Evolutionary conservation across 2,888 invertebrate genomes (phyloP), one percentile per base, ranked within the genome.

Genomic region (Halictus quadricinctus): DNA sequence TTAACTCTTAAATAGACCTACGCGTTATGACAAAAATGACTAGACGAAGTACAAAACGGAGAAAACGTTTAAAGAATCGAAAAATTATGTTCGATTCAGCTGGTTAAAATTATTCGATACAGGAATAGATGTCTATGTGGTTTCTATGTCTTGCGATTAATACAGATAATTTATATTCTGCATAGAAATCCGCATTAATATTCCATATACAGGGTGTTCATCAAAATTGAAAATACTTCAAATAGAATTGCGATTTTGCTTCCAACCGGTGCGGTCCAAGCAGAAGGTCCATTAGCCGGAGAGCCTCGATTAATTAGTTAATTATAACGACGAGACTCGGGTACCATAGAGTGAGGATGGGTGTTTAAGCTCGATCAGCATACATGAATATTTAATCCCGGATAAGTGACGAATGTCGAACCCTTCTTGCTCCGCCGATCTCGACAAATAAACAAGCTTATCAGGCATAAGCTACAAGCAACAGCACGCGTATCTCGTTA

Each of bases 401-500:
- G 75, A 79, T 84, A 73, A 79, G 72, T 36, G 69, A 73, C 66
- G 43, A 43, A 36, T 66, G 48, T 64, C 60, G 64, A 78, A 70
- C 78, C 76, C 66, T 76, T 69, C 78, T 54, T 46, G 43, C 69
- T 66, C 78, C 73, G 43, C 74, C 75, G 54, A 8, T 54, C 78
- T 60, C 76, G 80, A 79, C 86, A 83, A 87, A 87, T 83, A 87
- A 87, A 83, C 86, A 86, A 77, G 86, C 80, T 87, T 87, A 87
- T 87, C 86, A n/a, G 73, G 29, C n/a, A 58, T 46, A 80, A 75
- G 81, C 64, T 83, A 86, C 86, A 79, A 83, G 86, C 72, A 60
- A 76, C 83, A 83, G 83, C 86, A 86, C 77, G 83, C 83, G 83
- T 87, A 87, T 87, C 86, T 87, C 83, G 80, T 86, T 80, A 87